These are phyloP conservation scores for Cottus gobio DNA, from an alignment of 2,113 vertebrate genomes.

Conservation along the genomic window DNA sequence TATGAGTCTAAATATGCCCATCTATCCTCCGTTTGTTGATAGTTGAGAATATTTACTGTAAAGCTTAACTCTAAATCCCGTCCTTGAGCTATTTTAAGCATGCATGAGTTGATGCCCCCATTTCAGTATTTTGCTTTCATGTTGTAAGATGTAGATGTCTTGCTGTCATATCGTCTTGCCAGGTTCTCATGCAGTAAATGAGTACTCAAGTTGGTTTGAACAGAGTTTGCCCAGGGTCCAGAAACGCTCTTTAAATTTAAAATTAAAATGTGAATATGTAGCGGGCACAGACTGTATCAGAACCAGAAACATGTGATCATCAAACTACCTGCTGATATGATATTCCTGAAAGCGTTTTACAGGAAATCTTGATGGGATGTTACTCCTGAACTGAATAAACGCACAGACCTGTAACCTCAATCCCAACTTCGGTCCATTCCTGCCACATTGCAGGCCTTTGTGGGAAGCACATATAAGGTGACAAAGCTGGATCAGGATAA, in stretches of 20 bases:
- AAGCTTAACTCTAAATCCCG: slow-evolving; percentile 12
- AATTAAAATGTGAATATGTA: not conserved
- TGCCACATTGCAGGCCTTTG: slow-evolving; percentile 7
- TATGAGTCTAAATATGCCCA: slow-evolving; percentile 8
- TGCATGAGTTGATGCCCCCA: slow-evolving; percentile 26
- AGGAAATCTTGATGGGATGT: slow-evolving; percentile 10
- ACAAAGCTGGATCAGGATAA: slow-evolving; percentile 32
- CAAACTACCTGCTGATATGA: not conserved
- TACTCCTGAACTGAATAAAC: not conserved
- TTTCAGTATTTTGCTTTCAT: slow-evolving; percentile 44
- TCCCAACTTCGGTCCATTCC: not conserved
- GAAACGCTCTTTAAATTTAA: not conserved
- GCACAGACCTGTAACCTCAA: slow-evolving; percentile 4
- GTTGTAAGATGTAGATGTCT: not conserved
- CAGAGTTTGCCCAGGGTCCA: not conserved
- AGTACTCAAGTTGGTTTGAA: not conserved
- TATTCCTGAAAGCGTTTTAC: slow-evolving; percentile 1
- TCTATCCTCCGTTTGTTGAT: slow-evolving; percentile 5
- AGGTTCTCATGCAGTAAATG: slow-evolving; percentile 9
- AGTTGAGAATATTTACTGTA: slow-evolving; percentile 28
- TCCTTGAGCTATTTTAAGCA: slow-evolving; percentile 46
- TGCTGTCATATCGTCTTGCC: slow-evolving; percentile 15
- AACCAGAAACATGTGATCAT: slow-evolving; percentile 3
- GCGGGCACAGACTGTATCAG: not conserved
- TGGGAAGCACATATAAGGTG: slow-evolving; percentile 33